Conservation (phyloP, 2,888 invertebrate genomes). For the Folsomia manolachei region DNA sequence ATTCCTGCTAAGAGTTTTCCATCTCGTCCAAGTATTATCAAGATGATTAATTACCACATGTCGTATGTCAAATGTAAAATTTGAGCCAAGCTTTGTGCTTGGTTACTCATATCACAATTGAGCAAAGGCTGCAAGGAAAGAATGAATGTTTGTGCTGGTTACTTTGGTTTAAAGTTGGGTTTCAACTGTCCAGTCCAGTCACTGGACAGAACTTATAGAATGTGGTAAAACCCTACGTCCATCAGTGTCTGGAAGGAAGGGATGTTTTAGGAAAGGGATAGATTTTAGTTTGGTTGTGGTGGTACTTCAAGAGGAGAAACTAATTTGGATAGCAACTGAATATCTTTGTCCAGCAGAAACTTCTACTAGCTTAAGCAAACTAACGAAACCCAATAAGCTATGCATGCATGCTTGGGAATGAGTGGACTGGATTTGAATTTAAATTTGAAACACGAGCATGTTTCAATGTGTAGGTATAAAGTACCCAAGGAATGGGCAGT, state of each 20-base stretch:
- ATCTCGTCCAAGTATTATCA: too few species aligned
- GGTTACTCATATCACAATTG: too few species aligned
- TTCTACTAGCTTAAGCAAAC: background rate
- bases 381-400: background rate
- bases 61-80: background rate
- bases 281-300: background rate
- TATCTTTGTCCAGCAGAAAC: too few species aligned
- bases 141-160: background rate
- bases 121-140: too few species aligned
- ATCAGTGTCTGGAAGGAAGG: background rate
- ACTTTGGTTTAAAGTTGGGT: background rate
- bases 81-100: too few species aligned
- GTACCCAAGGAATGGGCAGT: background rate
- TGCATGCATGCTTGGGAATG: background rate
- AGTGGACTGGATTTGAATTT: conserved; percentile 4
- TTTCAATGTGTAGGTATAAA: background rate
- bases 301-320: background rate
- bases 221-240: background rate
- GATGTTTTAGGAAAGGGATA: background rate
- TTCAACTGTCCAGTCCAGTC: background rate
- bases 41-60: background rate
- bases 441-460: background rate
- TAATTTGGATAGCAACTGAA: background rate
- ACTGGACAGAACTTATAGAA: background rate
- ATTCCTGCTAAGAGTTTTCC: too few species aligned